A percentile compares a stretch with the other conserved stretches of the same genome.
These are phyloP conservation scores for Cheumatopsyche charites DNA, from an alignment of 1,140 invertebrate genomes.

Conservation along the genomic window DNA sequence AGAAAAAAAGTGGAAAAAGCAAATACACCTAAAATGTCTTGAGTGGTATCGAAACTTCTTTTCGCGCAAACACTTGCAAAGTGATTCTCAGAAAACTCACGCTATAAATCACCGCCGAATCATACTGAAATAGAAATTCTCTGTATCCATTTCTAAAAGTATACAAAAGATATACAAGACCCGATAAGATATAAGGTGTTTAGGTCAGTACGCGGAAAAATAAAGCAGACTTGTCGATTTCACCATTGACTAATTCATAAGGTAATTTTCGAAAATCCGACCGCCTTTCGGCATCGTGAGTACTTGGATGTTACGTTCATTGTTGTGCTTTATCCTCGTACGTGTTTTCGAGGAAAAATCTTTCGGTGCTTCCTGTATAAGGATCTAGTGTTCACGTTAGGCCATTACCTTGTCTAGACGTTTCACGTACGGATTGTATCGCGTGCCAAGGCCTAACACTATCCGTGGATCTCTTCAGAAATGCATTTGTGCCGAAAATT, in stretches of 20 bases:
- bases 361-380: slow-evolving; percentile 31
- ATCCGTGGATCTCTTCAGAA: background rate
- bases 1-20: background rate
- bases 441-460: background rate
- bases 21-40: slow-evolving; percentile 2
- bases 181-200: too few relatives aligned
- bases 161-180: too few relatives aligned
- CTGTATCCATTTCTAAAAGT: background rate
- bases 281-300: background rate
- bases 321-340: slow-evolving; percentile 24
- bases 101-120: background rate
- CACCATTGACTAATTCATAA: too few relatives aligned
- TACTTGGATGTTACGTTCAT: slow-evolving; percentile 7
- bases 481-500: background rate
- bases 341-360: slow-evolving; percentile 36
- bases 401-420: slow-evolving; percentile 46
- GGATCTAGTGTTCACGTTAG: slow-evolving; percentile 35
- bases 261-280: background rate
- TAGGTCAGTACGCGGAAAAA: too few relatives aligned
- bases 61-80: background rate
- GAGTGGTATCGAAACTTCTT: slow-evolving; percentile 1
- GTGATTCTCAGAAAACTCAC: slow-evolving; percentile 11
- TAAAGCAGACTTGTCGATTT: too few relatives aligned
- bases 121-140: slow-evolving; percentile 16
- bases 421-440: slow-evolving; percentile 36